These are phyloP conservation scores for Raja brachyura DNA, from an alignment of 2,113 vertebrate genomes.

Conservation along the genomic window DNA sequence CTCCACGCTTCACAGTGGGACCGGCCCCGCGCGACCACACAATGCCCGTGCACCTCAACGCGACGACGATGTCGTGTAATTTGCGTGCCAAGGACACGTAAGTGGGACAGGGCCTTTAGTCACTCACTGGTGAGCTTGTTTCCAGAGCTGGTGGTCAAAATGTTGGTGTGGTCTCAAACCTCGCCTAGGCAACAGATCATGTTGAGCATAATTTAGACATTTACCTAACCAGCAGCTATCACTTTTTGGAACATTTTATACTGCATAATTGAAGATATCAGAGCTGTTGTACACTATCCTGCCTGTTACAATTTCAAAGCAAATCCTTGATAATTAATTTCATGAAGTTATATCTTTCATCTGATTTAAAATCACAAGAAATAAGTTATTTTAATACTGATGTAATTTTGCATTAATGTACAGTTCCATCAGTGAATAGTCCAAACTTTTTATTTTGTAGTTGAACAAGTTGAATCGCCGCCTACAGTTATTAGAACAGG, in stretches of 20 bases:
- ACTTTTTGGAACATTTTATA: neutral
- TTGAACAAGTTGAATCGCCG: slow-evolving; percentile 38
- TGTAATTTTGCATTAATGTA: neutral
- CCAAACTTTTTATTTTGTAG: neutral
- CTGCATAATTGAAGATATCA: neutral
- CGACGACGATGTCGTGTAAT: no score
- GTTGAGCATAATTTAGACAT: no score
- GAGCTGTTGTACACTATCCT: neutral
- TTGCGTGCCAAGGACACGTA: no score
- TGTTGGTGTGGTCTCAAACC: no score
- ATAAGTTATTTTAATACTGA: neutral
- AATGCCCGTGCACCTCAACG: no score
- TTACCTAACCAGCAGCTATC: neutral
- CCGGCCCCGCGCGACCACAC: no score
- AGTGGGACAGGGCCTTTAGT: no score
- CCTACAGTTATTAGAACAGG: slow-evolving; percentile 31
- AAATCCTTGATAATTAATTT: neutral
- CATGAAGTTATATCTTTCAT: neutral
- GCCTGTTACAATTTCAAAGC: neutral
- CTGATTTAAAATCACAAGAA: neutral
- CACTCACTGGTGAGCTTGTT: no score
- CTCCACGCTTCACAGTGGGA: no score
- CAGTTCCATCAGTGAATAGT: neutral
- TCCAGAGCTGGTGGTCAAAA: no score
- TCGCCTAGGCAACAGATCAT: no score